A percentile compares a stretch with the other conserved stretches of the same genome.
Conservation (phyloP, 2,113 vertebrate genomes). For the Ovis canadensis region DNA sequence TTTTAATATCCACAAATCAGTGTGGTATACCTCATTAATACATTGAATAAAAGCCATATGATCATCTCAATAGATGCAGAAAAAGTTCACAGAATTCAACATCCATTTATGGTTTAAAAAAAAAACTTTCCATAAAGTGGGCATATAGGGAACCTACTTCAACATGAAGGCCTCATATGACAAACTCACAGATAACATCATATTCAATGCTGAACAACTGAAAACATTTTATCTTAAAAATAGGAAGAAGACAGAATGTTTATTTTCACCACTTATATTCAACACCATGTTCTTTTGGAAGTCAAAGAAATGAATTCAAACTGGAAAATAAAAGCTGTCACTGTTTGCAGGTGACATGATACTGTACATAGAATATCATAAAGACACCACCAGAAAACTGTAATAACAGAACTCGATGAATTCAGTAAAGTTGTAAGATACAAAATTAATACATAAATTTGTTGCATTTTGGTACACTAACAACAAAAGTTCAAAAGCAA, state of each 20-base stretch:
- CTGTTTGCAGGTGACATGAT: not conserved
- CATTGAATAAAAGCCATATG: not conserved
- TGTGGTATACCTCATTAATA: not conserved
- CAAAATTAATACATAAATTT: not conserved
- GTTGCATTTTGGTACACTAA: not conserved
- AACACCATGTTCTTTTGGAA: not conserved
- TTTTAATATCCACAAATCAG: not conserved
- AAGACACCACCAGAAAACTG: not conserved
- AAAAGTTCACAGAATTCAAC: not conserved
- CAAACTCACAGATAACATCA: not conserved
- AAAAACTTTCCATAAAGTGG: not conserved
- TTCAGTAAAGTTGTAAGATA: not conserved
- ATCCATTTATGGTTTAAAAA: not conserved
- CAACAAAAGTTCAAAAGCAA: not conserved
- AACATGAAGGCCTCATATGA: not conserved
- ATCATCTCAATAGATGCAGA: not conserved
- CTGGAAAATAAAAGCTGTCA: not conserved
- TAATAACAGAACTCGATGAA: not conserved
- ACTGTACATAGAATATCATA: not conserved
- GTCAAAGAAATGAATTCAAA: not conserved
- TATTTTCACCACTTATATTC: not conserved
- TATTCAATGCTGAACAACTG: not conserved
- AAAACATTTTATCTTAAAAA: not conserved
- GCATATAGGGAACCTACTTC: not conserved
- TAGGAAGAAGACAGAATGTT: not conserved